Conservation (phyloP, 2,797 vertebrate species). For the Eremophila alpestris region DNA sequence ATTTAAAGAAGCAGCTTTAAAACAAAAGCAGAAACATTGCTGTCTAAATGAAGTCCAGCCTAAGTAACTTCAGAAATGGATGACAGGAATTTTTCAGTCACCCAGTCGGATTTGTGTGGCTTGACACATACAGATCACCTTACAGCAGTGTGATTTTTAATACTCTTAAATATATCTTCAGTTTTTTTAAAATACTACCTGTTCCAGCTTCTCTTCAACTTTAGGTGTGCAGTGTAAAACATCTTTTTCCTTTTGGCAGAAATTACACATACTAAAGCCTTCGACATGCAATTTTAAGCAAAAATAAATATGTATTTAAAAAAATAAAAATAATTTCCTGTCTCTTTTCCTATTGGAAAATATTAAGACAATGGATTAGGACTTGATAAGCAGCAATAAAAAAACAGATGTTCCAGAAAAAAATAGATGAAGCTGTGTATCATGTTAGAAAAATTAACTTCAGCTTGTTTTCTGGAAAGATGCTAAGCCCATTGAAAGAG, state of each 20-base stretch:
- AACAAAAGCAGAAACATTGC: background rate
- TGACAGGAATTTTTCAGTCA: background rate
- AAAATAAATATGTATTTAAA: background rate
- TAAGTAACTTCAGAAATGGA: background rate
- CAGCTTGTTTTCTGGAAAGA: background rate
- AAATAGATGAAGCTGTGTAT: background rate
- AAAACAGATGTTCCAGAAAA: background rate
- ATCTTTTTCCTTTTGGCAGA: background rate
- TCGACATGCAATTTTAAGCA: background rate
- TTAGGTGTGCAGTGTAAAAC: background rate
- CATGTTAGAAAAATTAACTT: background rate
- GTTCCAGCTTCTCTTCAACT: background rate
- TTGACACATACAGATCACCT: background rate
- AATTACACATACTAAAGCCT: background rate
- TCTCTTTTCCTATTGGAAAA: background rate
- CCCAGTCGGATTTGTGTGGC: accelerated
- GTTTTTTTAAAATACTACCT: background rate
- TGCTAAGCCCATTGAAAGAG: background rate
- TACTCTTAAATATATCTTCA: background rate
- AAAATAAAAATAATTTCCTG: background rate
- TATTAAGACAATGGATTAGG: background rate
- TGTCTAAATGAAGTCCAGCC: background rate
- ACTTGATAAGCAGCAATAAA: background rate
- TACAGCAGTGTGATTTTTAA: background rate
- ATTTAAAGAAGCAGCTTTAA: background rate